A percentile compares a stretch with the other conserved stretches of the same genome.
Evolutionary conservation across 2,888 invertebrate genomes (phyloP).

Genomic region (Tryphoninae sp.): DNA sequence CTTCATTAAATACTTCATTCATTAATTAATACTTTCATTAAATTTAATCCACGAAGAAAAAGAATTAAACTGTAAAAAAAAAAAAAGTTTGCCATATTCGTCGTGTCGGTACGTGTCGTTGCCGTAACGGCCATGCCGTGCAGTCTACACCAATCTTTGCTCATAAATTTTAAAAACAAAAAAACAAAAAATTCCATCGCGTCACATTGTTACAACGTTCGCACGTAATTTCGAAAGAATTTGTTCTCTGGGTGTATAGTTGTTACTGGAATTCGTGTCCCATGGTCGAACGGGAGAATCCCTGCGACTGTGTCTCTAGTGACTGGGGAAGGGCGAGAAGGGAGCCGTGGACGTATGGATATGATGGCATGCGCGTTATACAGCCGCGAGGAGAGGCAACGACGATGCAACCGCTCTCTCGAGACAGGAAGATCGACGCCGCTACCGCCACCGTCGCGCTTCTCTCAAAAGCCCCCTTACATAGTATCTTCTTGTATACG

Average conservation of each 20-base stretch:
- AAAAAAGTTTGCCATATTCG: too few species aligned
- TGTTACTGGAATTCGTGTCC: constrained; percentile 12
- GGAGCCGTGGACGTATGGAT: background rate
- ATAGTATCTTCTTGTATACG: background rate
- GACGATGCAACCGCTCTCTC: constrained; percentile 42
- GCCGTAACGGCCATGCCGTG: too few species aligned
- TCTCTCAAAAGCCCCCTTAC: constrained; percentile 21
- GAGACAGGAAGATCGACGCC: constrained; percentile 59
- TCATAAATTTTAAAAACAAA: too few species aligned
- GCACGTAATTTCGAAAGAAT: background rate
- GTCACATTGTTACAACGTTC: too few species aligned
- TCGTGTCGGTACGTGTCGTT: too few species aligned
- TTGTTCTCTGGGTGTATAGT: background rate
- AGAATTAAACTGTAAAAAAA: too few species aligned
- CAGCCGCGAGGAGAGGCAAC: background rate
- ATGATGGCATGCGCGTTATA: constrained; percentile 1
- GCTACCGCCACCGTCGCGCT: constrained; percentile 17
- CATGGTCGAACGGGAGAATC: constrained; percentile 46
- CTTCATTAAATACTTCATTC: too few species aligned
- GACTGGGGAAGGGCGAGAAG: background rate
- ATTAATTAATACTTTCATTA: too few species aligned
- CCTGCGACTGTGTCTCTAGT: constrained; percentile 50
- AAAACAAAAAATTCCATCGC: too few species aligned
- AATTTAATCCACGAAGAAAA: too few species aligned
- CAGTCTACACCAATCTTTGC: too few species aligned